Evolutionary conservation across 2,797 vertebrate genomes (phyloP).

Genomic region (Lagorchestes hirsutus): DNA sequence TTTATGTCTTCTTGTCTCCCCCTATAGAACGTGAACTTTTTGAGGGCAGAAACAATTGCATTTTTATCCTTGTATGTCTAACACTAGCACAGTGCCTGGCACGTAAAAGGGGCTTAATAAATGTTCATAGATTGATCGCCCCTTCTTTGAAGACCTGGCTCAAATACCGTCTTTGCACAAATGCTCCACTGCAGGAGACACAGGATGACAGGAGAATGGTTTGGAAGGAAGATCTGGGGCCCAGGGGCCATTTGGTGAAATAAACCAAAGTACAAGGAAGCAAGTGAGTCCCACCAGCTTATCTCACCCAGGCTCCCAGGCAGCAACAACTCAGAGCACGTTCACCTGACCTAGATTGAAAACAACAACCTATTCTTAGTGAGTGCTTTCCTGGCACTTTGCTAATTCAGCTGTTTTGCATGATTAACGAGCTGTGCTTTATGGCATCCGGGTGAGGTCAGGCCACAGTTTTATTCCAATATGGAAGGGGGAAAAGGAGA

Average conservation of each 20-base stretch:
- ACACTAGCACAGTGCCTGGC: neutral
- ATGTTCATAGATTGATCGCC: no score
- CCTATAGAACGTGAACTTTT: neutral
- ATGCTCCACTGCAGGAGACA: neutral
- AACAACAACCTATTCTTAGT: slow-evolving; percentile 6
- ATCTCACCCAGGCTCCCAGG: neutral
- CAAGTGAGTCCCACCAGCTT: neutral
- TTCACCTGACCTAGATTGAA: neutral
- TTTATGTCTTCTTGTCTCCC: neutral
- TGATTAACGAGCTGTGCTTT: neutral
- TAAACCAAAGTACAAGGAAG: neutral
- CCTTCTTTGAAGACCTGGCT: neutral
- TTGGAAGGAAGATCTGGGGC: no score
- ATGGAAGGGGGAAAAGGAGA: neutral
- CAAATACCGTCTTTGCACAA: neutral
- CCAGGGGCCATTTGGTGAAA: neutral
- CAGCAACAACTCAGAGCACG: neutral
- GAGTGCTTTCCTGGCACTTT: neutral
- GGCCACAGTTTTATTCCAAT: neutral
- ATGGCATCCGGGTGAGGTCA: neutral
- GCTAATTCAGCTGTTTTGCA: neutral
- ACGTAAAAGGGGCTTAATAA: neutral
- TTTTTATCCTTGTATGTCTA: neutral
- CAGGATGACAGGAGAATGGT: neutral
- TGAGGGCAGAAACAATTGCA: neutral